Percentiles rank a stretch among this genome's conserved stretches.
Conservation (phyloP, 1,140 invertebrate genomes). For the Pseudomyrmex sp. region DNA sequence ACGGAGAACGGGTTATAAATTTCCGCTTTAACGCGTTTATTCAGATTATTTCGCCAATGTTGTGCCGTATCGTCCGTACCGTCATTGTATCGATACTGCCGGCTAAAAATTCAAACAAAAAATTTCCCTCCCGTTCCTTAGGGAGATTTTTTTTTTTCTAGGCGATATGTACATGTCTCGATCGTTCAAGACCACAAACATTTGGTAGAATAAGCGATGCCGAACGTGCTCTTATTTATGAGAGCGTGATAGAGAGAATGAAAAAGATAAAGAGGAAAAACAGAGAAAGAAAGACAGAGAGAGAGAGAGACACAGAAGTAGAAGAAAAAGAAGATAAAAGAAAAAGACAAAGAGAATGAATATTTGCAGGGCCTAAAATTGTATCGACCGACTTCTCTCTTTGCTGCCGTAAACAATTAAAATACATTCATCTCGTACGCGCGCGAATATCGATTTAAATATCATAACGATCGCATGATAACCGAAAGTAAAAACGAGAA, state of each 20-base stretch:
- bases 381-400: constrained; percentile 21
- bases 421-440: not conserved
- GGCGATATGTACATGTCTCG: not conserved
- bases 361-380: constrained; percentile 44
- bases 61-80: not conserved
- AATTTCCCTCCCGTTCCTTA: constrained; percentile 6
- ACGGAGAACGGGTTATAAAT: constrained; percentile 51
- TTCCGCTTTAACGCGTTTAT: not conserved
- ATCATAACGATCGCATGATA: constrained; percentile 39
- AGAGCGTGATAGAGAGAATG: constrained; percentile 53
- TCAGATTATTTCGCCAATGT: not conserved
- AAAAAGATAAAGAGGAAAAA: constrained; percentile 34
- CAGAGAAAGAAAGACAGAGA: constrained; percentile 23
- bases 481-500: not conserved
- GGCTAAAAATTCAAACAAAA: constrained; percentile 20
- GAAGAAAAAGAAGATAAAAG: constrained; percentile 22
- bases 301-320: constrained; percentile 14
- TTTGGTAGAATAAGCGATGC: constrained; percentile 32
- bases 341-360: constrained; percentile 18
- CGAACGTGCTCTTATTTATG: constrained; percentile 37
- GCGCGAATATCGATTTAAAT: not conserved
- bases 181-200: constrained; percentile 37
- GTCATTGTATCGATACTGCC: not conserved
- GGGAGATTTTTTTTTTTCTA: not conserved
- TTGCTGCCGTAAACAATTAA: not conserved